phyloP scores from a whole-genome alignment of 2,888 invertebrate genomes.

The Nemurella pictetii region DNA sequence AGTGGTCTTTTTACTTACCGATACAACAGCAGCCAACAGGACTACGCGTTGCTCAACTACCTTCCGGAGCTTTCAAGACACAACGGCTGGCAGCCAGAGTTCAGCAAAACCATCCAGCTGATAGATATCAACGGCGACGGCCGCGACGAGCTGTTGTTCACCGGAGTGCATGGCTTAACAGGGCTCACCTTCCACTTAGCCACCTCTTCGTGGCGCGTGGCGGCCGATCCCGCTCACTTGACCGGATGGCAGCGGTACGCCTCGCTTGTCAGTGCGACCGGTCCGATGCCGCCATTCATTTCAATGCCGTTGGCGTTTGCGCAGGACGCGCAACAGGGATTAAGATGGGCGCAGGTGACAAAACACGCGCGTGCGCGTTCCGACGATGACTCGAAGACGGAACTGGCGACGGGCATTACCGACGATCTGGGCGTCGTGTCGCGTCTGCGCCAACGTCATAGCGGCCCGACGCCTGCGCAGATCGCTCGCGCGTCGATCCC shows the following conservation, averaged over 20 bases:
- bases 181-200: background rate
- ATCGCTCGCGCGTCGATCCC: background rate
- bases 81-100: background rate
- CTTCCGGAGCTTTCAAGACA: background rate
- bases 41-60: background rate
- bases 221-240: background rate
- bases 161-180: background rate
- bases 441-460: background rate
- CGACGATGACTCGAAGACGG: background rate
- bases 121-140: background rate
- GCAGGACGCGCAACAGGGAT: background rate
- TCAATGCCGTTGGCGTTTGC: background rate
- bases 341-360: background rate
- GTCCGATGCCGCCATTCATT: background rate
- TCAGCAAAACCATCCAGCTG: background rate
- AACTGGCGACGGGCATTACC: background rate
- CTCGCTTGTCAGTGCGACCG: background rate
- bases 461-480: background rate
- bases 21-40: background rate
- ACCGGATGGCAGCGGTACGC: background rate
- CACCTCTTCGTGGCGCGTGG: background rate
- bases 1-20: background rate
- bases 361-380: background rate
- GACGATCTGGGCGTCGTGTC: too few relatives aligned
- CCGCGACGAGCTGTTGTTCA: background rate